Evolutionary conservation across 2,113 vertebrate species (phyloP).

Genomic region (Oreochromis niloticus): DNA sequence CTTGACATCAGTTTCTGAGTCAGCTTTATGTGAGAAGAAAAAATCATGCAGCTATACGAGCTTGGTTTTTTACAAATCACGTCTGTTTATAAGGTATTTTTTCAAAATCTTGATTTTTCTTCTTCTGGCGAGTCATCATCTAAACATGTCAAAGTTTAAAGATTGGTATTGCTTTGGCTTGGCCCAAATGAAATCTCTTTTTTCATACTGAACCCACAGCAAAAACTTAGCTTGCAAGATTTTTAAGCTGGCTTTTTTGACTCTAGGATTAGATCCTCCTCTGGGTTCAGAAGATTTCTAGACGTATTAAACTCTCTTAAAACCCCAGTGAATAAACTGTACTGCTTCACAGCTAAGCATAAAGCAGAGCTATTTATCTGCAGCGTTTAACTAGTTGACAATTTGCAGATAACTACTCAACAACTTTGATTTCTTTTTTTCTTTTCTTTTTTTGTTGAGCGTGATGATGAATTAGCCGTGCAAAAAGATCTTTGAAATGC

Average conservation of each 20-base stretch:
- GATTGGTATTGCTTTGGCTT: background rate
- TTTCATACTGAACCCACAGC: background rate
- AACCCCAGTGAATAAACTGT: slow-evolving; percentile 15
- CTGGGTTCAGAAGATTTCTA: background rate
- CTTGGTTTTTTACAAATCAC: background rate
- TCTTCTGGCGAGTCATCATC: slow-evolving; percentile 8
- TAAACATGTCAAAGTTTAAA: background rate
- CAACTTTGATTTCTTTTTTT: background rate
- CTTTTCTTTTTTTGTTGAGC: background rate
- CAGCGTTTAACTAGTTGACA: slow-evolving; percentile 18
- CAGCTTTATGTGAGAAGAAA: background rate
- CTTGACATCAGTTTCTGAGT: background rate
- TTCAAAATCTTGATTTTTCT: background rate
- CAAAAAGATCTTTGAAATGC: slow-evolving; percentile 9
- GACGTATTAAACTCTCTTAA: slow-evolving; percentile 5
- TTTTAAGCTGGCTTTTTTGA: background rate
- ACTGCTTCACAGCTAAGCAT: background rate
- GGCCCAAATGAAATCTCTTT: background rate
- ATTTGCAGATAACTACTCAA: background rate
- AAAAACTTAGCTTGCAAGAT: slow-evolving; percentile 11
- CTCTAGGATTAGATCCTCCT: background rate
- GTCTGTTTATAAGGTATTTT: background rate
- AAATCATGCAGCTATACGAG: background rate
- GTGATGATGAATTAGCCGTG: background rate
- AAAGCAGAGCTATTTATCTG: slow-evolving; percentile 7